A percentile compares a stretch with the other conserved stretches of the same genome.
phyloP scores from a whole-genome alignment of 2,797 vertebrate genomes.

The Neostethus bicornis region DNA sequence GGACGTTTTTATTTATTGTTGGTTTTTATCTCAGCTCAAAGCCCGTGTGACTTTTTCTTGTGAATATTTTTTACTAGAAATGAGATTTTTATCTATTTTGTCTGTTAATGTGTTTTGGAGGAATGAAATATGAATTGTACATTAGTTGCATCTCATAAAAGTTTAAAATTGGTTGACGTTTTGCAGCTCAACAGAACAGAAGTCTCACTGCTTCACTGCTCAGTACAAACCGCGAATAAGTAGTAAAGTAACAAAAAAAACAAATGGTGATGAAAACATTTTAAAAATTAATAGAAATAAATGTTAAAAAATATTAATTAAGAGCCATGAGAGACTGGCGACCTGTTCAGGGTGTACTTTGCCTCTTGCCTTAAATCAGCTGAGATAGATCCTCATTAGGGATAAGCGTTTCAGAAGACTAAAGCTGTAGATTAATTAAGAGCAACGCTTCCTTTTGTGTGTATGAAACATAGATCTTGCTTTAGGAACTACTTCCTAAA shows the following conservation, averaged over 20 bases:
- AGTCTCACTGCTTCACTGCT: neutral
- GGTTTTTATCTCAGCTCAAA: neutral
- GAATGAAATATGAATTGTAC: neutral
- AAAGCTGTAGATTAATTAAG: too few relatives aligned
- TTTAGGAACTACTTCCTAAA: too few relatives aligned
- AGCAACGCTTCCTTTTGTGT: too few relatives aligned
- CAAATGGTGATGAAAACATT: neutral
- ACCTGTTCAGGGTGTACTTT: too few relatives aligned
- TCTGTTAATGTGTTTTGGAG: slow-evolving; percentile 15
- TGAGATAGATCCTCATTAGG: too few relatives aligned
- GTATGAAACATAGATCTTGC: too few relatives aligned
- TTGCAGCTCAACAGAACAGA: neutral
- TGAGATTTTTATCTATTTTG: slow-evolving; percentile 1
- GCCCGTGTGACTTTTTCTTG: neutral
- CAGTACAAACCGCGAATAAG: neutral
- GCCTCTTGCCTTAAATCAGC: too few relatives aligned
- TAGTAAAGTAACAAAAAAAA: neutral
- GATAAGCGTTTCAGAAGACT: too few relatives aligned
- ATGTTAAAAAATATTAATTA: too few relatives aligned
- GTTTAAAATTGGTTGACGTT: neutral
- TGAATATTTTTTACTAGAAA: neutral
- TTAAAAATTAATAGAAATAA: too few relatives aligned
- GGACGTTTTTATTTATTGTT: neutral
- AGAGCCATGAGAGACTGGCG: too few relatives aligned
- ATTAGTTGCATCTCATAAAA: slow-evolving; percentile 10